Evolutionary conservation across 2,113 vertebrate genomes (phyloP).

Genomic region (Oophaga pumilio): DNA sequence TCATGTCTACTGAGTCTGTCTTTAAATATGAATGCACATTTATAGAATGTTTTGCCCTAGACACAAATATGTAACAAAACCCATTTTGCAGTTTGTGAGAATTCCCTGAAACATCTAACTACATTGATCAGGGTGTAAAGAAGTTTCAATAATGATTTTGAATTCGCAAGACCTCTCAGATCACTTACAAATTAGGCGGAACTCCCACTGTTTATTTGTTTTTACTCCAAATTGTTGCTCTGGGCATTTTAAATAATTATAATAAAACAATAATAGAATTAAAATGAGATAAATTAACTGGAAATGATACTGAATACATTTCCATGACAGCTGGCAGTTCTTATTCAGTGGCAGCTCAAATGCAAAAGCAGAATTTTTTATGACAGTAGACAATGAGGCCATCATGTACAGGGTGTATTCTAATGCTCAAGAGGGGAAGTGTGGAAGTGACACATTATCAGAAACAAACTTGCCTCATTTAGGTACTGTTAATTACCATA

Average conservation of each 20-base stretch:
- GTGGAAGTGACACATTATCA: conserved; percentile 88
- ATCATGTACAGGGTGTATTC: conserved; percentile 79
- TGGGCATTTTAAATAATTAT: conserved; percentile 80
- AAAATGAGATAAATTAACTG: conserved; percentile 85
- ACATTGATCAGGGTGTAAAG: conserved; percentile 74
- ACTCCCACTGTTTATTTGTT: conserved; percentile 84
- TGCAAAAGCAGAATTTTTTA: conserved; percentile 72
- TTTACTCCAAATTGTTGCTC: conserved; percentile 80
- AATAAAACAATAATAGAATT: conserved; percentile 82
- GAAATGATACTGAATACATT: conserved; percentile 81
- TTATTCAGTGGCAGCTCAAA: conserved; percentile 73
- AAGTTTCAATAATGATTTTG: conserved; percentile 76
- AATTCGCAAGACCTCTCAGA: conserved; percentile 78
- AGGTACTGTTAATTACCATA: conserved; percentile 80
- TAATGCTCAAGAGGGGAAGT: conserved; percentile 77
- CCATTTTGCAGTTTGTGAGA: conserved; percentile 72
- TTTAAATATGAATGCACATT: not conserved
- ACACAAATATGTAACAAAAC: conserved; percentile 69
- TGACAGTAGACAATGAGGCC: conserved; percentile 81
- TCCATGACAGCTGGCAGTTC: conserved; percentile 85
- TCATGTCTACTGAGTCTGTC: not conserved
- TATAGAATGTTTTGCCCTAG: too few species aligned
- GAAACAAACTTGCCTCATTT: conserved; percentile 80
- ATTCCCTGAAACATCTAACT: conserved; percentile 77
- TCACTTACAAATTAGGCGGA: conserved; percentile 79